These are phyloP conservation scores for Stenopsyche tienmushanensis DNA, from an alignment of 1,140 invertebrate species.

Conservation along the genomic window DNA sequence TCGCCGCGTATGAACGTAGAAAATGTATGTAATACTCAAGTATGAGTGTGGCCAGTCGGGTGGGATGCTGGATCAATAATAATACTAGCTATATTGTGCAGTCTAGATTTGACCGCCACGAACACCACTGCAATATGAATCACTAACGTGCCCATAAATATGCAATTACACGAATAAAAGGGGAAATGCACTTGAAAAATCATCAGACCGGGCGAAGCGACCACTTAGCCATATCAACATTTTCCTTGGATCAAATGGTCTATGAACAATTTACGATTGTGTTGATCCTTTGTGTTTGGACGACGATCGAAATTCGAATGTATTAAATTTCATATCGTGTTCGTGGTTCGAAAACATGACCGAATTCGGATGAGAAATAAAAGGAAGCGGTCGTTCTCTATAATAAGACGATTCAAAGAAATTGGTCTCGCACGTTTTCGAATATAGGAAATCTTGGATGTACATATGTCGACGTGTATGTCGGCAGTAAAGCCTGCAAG, in stretches of 20 bases:
- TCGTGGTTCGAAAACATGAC: too few relatives aligned
- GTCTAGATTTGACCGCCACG: neutral
- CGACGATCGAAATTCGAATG: too few relatives aligned
- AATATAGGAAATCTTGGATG: neutral
- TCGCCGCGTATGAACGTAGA: constrained; percentile 27
- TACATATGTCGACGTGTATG: neutral
- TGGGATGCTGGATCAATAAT: constrained; percentile 38
- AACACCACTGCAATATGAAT: constrained; percentile 4
- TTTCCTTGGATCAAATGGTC: too few relatives aligned
- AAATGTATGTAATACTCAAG: constrained; percentile 33
- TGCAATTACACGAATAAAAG: neutral
- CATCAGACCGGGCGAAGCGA: neutral
- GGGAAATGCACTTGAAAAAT: neutral
- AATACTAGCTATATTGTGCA: constrained; percentile 32
- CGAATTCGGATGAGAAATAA: too few relatives aligned
- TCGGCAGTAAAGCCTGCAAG: constrained; percentile 29
- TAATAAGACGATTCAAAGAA: neutral
- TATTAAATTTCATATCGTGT: too few relatives aligned
- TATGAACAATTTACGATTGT: too few relatives aligned
- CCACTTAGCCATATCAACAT: too few relatives aligned
- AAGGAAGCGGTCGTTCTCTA: neutral
- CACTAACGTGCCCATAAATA: neutral
- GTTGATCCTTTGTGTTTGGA: too few relatives aligned
- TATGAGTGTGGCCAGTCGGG: constrained; percentile 29
- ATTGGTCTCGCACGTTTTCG: neutral